A percentile compares a stretch with the other conserved stretches of the same genome.
phyloP scores from a whole-genome alignment of 2,888 invertebrate species.

The Ophion ventricosus region DNA sequence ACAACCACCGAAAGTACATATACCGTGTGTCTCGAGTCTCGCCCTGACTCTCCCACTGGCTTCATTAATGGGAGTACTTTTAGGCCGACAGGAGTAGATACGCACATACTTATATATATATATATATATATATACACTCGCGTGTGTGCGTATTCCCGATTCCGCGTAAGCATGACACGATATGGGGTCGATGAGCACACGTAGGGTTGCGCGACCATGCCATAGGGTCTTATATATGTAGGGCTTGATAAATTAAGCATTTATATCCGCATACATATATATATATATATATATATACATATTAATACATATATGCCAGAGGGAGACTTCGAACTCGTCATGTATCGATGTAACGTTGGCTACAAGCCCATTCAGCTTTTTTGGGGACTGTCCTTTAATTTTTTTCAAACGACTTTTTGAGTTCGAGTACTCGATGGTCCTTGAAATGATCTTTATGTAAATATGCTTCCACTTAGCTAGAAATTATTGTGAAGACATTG shows the following conservation, averaged over 20 bases:
- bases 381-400: background rate
- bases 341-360: background rate
- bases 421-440: background rate
- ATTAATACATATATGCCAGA: background rate
- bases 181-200: conserved; percentile 53
- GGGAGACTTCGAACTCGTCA: background rate
- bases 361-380: background rate
- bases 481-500: too few species aligned
- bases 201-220: conserved; percentile 48
- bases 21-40: conserved; percentile 32
- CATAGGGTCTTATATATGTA: conserved; percentile 4
- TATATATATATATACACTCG: background rate
- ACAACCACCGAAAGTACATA: conserved; percentile 23
- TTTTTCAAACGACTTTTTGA: background rate
- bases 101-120: background rate
- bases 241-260: conserved; percentile 8
- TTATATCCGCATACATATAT: background rate
- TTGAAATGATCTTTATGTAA: background rate
- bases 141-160: conserved; percentile 5
- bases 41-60: conserved; percentile 36
- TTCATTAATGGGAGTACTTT: conserved; percentile 58
- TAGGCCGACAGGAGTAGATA: background rate
- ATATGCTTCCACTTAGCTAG: background rate
- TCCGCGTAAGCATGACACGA: conserved; percentile 42
- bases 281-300: background rate